Base-by-base conservation (phyloP, 2,888 invertebrate species). In the Spialia ferax region DNA sequence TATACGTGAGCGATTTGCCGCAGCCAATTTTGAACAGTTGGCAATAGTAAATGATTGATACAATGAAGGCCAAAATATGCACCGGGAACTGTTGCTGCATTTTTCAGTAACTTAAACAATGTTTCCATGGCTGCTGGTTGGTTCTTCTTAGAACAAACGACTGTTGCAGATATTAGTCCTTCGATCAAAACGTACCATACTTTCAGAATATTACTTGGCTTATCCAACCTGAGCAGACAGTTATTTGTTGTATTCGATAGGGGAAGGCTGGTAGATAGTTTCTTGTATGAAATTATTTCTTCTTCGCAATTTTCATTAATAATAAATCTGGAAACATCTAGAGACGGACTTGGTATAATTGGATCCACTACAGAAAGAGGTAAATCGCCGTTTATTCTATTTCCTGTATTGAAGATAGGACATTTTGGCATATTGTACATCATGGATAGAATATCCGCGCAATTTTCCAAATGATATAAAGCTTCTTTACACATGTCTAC, bases 371-470 rank as follows among this genome's bases (percentile, higher is more conserved):
- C 95, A 74, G 97, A 96, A 2, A 97, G 95, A 2, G 96, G 96
- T 60, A 96, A 95, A 68, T 97, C 96, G 0, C 96, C 96, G 82
- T 96, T 97, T 72, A 97, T 96, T 80, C 97, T 95, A 80, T 98
- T 97, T 0, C 98, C 97, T 13, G 98, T 96, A 85, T 98, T 98
- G 82, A 99, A 98, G 70, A 97, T 97, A 0, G 99, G 99, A 84
- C 98, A 98, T 77, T 98, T 97, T 0, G 98, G 98, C 98, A 99
- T 98, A 79, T 96, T 96, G 86, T 97, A 98, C 98, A 99, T 98
- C 88, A 97, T 97, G 2, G 97, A 96, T 63, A 99, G 90, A 75
- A 99, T 98, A 71, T 96, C 96, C 68, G 97, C 97, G 83, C 98
- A 98, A 75, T 96, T 97, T 81, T 97, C 96, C 32, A 99, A 92